Percentiles rank a stretch among this genome's conserved stretches.
These are phyloP conservation scores for Ctenopoma multispine DNA, from an alignment of 2,797 vertebrate genomes.

Conservation along the genomic window DNA sequence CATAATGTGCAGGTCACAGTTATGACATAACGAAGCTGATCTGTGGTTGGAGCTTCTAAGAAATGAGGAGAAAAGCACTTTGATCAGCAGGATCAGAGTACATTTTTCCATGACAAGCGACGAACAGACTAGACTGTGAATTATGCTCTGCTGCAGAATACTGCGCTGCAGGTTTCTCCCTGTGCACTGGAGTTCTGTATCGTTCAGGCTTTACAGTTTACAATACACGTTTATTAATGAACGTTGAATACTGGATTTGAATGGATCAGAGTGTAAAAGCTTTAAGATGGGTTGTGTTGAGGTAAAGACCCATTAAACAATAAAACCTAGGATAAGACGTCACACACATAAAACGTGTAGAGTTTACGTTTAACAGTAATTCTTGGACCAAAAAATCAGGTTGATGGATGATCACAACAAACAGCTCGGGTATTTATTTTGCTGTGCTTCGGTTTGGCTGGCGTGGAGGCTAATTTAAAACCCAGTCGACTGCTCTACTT, in stretches of 20 bases:
- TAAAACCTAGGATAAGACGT: neutral
- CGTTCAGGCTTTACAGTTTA: neutral
- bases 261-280: too few species aligned
- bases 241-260: too few species aligned
- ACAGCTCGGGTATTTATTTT: neutral
- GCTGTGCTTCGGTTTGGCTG: neutral
- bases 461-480: too few species aligned
- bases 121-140: constrained; percentile 20
- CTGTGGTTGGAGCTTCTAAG: neutral
- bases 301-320: neutral
- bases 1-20: constrained; percentile 5
- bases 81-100: constrained; percentile 43
- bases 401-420: neutral
- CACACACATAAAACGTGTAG: neutral
- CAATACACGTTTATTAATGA: neutral
- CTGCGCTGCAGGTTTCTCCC: neutral
- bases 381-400: neutral
- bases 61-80: constrained; percentile 33
- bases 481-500: neutral
- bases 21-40: constrained; percentile 32
- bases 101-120: constrained; percentile 36
- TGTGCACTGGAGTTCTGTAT: neutral
- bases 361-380: neutral
- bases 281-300: neutral
- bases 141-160: constrained; percentile 25